Percentiles rank a stretch among this genome's conserved stretches.
Conservation (phyloP, 2,888 invertebrate species). For the Drosophila koepferae region DNA sequence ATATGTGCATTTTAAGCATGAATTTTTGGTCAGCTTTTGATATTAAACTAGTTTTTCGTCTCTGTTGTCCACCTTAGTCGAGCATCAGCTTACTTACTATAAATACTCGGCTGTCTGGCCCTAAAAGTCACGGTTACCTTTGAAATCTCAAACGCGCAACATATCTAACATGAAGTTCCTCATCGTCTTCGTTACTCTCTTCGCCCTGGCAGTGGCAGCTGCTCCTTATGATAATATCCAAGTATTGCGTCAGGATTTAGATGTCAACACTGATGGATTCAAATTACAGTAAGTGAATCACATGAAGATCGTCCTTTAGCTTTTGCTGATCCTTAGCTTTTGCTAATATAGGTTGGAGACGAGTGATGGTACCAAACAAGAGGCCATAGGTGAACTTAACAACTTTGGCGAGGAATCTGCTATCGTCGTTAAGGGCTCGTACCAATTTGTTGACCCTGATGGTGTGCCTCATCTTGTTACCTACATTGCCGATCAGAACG, state of each 20-base stretch:
- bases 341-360: slow-evolving; percentile 47
- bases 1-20: slow-evolving; percentile 25
- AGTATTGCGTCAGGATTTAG: slow-evolving; percentile 10
- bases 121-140: slow-evolving; percentile 49
- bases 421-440: not conserved
- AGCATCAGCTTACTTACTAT: slow-evolving; percentile 24
- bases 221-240: slow-evolving; percentile 25
- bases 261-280: slow-evolving; percentile 86
- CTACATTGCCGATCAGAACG: slow-evolving; percentile 79
- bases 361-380: slow-evolving; percentile 61
- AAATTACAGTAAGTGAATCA: slow-evolving; percentile 76
- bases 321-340: not conserved
- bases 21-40: slow-evolving; percentile 20
- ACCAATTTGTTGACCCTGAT: not conserved
- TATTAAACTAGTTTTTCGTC: slow-evolving; percentile 50
- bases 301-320: not conserved
- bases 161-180: slow-evolving; percentile 71
- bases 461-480: not conserved
- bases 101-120: slow-evolving; percentile 37
- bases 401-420: not conserved
- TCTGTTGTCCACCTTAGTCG: slow-evolving; percentile 10
- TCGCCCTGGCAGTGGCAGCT: slow-evolving; percentile 75
- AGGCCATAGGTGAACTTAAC: slow-evolving; percentile 47
- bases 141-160: slow-evolving; percentile 52
- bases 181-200: slow-evolving; percentile 75